phyloP scores from a whole-genome alignment of 2,113 vertebrate species.

The Microtus montanus region DNA sequence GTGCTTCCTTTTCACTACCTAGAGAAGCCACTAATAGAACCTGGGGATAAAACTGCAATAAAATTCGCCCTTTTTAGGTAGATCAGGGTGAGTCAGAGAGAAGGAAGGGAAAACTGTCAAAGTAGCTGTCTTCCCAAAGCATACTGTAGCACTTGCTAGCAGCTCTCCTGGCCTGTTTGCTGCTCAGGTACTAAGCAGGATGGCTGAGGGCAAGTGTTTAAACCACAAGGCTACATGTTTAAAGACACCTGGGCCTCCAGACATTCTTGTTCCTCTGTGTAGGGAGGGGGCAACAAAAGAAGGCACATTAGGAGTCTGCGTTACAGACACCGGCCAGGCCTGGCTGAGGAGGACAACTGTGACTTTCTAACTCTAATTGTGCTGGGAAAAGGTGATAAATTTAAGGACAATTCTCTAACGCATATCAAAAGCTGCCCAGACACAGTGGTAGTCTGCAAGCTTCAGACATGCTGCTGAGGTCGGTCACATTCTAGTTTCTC shows the following conservation, averaged over 20 bases:
- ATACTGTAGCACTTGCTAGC: background rate
- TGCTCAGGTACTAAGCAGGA: slow-evolving; percentile 13
- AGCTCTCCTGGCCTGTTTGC: slow-evolving; percentile 23
- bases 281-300: background rate
- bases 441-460: background rate
- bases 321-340: background rate
- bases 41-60: slow-evolving; percentile 12
- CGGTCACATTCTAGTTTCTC: background rate
- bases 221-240: slow-evolving; percentile 10
- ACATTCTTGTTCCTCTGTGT: background rate
- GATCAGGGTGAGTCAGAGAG: slow-evolving; percentile 51
- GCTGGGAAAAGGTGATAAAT: background rate
- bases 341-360: background rate
- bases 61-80: slow-evolving; percentile 48
- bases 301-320: background rate
- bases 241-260: slow-evolving; percentile 21
- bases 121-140: slow-evolving; percentile 34
- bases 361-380: background rate
- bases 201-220: background rate
- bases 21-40: slow-evolving; percentile 46
- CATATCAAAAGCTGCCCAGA: background rate
- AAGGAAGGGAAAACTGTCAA: slow-evolving; percentile 44
- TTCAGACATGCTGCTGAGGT: background rate
- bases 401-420: slow-evolving; percentile 18
- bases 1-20: background rate